These are phyloP conservation scores for Synanceia verrucosa DNA, from an alignment of 2,797 vertebrate species.

Conservation along the genomic window DNA sequence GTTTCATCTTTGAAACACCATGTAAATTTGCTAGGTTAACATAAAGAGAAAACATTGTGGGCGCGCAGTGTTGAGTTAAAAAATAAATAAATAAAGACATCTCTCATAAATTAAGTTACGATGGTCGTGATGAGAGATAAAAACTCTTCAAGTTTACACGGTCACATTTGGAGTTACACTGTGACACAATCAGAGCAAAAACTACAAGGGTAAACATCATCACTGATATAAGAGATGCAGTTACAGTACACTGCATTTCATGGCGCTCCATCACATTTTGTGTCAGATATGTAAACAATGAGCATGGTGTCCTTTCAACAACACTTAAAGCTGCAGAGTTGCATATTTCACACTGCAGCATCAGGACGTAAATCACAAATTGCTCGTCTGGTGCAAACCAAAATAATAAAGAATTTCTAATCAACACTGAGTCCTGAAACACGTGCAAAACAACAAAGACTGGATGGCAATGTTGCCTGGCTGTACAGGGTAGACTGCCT, in stretches of 20 bases:
- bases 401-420: not conserved
- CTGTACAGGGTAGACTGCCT: not conserved
- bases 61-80: not conserved
- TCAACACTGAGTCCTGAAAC: not conserved
- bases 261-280: conserved; percentile 1
- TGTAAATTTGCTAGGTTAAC: not conserved
- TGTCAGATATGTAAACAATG: conserved; percentile 54
- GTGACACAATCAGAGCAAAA: not conserved
- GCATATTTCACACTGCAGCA: conserved; percentile 4
- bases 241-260: conserved; percentile 8
- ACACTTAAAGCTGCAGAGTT: not conserved
- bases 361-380: conserved; percentile 11
- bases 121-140: not conserved
- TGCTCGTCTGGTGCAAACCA: not conserved
- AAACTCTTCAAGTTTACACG: not conserved
- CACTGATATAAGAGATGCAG: conserved; percentile 2
- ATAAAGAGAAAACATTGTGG: not conserved
- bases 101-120: not conserved
- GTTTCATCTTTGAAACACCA: not conserved
- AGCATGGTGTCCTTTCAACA: not conserved
- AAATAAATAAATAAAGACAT: not conserved
- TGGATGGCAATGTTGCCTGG: conserved; percentile 10
- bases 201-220: not conserved
- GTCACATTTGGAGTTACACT: not conserved
- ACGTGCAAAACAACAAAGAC: conserved; percentile 33